These are phyloP conservation scores for Clarias magur DNA, from an alignment of 2,113 vertebrate species.

Conservation along the genomic window DNA sequence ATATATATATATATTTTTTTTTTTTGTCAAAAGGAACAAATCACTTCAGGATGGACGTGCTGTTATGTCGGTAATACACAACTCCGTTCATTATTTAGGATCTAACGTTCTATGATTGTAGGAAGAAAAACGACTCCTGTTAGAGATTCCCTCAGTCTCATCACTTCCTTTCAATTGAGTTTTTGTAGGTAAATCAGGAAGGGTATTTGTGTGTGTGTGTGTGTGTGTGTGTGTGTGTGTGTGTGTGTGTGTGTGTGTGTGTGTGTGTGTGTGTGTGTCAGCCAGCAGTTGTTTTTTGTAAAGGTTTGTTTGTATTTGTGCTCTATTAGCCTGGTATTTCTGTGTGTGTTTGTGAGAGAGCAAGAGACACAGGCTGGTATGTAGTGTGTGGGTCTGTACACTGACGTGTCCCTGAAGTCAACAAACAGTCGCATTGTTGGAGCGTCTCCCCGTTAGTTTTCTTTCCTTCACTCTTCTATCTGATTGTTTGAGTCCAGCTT, in stretches of 20 bases:
- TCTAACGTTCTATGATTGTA: background rate
- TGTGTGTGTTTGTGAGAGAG: constrained; percentile 29
- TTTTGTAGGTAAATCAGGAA: background rate
- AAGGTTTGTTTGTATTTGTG: constrained; percentile 31
- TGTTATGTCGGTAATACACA: background rate
- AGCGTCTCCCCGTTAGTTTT: constrained; percentile 22
- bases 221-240: constrained; percentile 30
- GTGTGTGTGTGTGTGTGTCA: constrained; percentile 27
- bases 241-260: constrained; percentile 33
- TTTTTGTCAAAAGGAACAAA: background rate
- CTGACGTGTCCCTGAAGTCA: constrained; percentile 51
- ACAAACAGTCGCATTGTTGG: constrained; percentile 57
- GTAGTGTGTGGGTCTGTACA: constrained; percentile 51
- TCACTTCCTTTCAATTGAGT: background rate
- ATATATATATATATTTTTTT: no score
- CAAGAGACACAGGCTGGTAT: constrained; percentile 46
- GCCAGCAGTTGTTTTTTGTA: background rate
- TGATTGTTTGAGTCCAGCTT: background rate
- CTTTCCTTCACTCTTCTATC: constrained; percentile 9
- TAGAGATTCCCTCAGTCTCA: background rate
- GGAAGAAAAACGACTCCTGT: background rate
- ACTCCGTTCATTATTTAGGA: background rate
- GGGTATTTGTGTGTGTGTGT: constrained; percentile 36
- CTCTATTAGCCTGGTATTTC: background rate
- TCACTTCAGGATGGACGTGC: background rate